Evolutionary conservation across 2,888 invertebrate species (phyloP), one percentile per base, ranked within the genome.

Genomic region (Netelia virgata): DNA sequence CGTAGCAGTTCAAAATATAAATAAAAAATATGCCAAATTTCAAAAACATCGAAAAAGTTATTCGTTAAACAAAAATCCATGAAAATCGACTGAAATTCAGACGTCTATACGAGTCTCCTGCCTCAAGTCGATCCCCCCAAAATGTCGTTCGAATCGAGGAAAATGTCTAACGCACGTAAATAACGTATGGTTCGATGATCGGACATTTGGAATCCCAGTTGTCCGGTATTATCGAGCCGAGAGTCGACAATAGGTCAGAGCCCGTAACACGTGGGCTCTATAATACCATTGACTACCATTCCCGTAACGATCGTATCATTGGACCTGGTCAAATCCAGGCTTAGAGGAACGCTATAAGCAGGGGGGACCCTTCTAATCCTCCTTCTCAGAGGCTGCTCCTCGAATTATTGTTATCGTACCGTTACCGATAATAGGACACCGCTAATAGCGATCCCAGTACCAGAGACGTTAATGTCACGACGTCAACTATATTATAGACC

Each of bases 371-470:
- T 47, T 47, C 47, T 47, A 47, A 47, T 47, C 47, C 47, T 47
- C 47, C 14, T 47, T 47, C 47, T 14, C 47, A 47, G 47, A 47
- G 47, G 47, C 47, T 14, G 47, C 20, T 57, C 18, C 57, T 57
- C 16, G 18, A 57, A 36, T 57, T 57, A 57, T 18, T 18, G 18
- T 57, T 57, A 18, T 57, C 18, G 16, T 18, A 36, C 18, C 16
- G 57, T 57, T 57, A 57, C 57, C 16, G 57, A 18, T 57, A 57
- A 57, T 57, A 57, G 57, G 57, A 57, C 18, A 57, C 57, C 16
- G 14, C 47, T 47, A 47, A 47, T 10, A 47, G 47, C 14, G 14
- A 14, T 14, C 47, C 3, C 47, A 36, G 36, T 47, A 14, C 14
- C 47, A 47, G 14, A 47, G 47, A 1, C 11, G 14, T 47, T 47